These are phyloP conservation scores for Epistrophe eligans DNA, from an alignment of 2,888 invertebrate genomes.

Conservation along the genomic window DNA sequence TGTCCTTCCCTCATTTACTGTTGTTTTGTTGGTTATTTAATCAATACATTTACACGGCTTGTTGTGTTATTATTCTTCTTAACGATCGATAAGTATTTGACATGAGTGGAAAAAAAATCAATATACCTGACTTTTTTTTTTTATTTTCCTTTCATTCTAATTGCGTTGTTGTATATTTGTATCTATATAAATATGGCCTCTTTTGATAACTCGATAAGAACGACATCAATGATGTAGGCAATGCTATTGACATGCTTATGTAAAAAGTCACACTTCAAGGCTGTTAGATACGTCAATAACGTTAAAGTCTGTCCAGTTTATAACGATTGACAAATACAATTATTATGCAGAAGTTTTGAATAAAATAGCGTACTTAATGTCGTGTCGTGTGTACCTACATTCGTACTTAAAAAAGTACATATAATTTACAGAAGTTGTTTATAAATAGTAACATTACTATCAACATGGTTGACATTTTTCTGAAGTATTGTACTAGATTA, in stretches of 20 bases:
- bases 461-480: neutral
- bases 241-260: constrained; percentile 28
- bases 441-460: neutral
- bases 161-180: neutral
- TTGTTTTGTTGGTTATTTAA: neutral
- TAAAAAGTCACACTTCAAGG: constrained; percentile 36
- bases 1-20: neutral
- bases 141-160: neutral
- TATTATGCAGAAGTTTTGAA: constrained; percentile 15
- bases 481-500: too few relatives aligned
- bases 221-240: constrained; percentile 8
- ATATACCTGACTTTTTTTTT: constrained; percentile 19
- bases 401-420: neutral
- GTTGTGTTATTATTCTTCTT: neutral
- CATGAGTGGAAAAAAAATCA: constrained; percentile 16
- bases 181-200: constrained; percentile 33
- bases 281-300: constrained; percentile 15
- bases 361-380: neutral
- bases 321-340: constrained; percentile 23
- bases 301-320: constrained; percentile 2
- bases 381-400: neutral
- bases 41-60: neutral
- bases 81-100: neutral
- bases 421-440: neutral
- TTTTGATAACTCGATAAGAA: constrained; percentile 41